Evolutionary conservation across 2,797 vertebrate species (phyloP).

Genomic region (Parambassis ranga): DNA sequence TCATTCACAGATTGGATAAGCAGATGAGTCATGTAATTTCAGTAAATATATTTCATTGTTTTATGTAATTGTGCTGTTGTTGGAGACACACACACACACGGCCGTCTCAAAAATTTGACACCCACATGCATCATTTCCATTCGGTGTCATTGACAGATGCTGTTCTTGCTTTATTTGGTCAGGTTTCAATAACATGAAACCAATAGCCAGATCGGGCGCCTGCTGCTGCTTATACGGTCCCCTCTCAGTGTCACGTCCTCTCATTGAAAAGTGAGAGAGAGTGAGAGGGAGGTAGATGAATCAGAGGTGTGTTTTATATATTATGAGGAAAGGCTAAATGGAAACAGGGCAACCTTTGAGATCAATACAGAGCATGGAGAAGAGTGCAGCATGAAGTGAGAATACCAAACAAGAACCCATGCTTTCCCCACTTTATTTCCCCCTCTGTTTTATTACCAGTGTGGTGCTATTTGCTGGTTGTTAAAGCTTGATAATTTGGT

Average conservation of each 20-base stretch:
- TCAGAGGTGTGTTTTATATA: constrained; percentile 74
- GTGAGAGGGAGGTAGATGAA: constrained; percentile 48
- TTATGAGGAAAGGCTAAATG: constrained; percentile 77
- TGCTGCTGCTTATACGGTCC: constrained; percentile 64
- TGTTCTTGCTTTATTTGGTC: constrained; percentile 69
- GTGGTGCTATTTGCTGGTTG: constrained; percentile 4
- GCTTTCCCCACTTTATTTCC: background rate
- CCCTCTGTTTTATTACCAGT: background rate
- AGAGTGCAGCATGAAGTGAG: constrained; percentile 52
- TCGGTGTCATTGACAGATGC: constrained; percentile 72
- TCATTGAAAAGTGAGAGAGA: constrained; percentile 56
- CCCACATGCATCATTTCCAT: constrained; percentile 53
- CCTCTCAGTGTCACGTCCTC: constrained; percentile 56
- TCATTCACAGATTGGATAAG: constrained; percentile 63
- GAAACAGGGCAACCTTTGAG: constrained; percentile 66
- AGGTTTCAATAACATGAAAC: constrained; percentile 75
- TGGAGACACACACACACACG: constrained; percentile 39
- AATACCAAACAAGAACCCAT: constrained; percentile 62
- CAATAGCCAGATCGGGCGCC: constrained; percentile 64
- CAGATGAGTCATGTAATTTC: constrained; percentile 59
- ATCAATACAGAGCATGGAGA: constrained; percentile 70
- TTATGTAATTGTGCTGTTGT: constrained; percentile 31
- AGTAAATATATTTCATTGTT: constrained; percentile 45
- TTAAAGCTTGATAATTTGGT: constrained; percentile 19
- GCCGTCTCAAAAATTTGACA: constrained; percentile 6